Evolutionary conservation across 2,888 invertebrate genomes (phyloP), one percentile per base, ranked within the genome.

Genomic region (Ametastegia equiseti): DNA sequence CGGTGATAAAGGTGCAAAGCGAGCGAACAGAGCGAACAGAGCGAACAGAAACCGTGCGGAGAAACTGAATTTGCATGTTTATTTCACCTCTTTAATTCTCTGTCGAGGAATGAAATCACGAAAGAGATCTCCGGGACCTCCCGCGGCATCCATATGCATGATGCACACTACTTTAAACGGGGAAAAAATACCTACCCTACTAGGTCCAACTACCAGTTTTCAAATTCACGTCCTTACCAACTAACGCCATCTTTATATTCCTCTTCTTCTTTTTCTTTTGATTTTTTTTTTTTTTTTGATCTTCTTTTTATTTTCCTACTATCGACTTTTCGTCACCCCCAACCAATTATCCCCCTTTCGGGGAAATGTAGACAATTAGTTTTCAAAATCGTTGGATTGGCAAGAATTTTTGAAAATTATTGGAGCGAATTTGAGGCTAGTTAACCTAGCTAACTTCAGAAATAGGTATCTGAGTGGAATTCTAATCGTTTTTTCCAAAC

Each of bases 1-100:
- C n/a, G n/a, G 50, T 50, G 50, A n/a, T 50, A 50, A 50, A 50
- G 60, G 60, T 60, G 60, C 60, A 60, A 30, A 60, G 60, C 27
- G 23, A 27, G 57, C 4, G 75, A 50, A 75, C 19, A 33, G 19
- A 39, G 36, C 1, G n/a, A 33, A 42, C 13, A 23, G 19, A 54
- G 54, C n/a, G 9, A 65, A 65, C n/a, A n/a, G n/a, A n/a, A n/a
- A n/a, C 39, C 19, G 39, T 65, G 15, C 36, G 19, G 19, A 39
- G 33, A 65, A 50, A 65, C 33, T 65, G n/a, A 65, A 65, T 54
- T 75, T 54, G 75, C 75, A 75, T 75, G 54, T 75, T 75, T 75
- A 75, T 75, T 54, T 75, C 75, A 54, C 50, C 50, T 33, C 75
- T 45, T 71, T 71, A 71, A 71, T 71, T 71, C 30, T 39, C 45